Conservation (phyloP, 2,113 vertebrate genomes). For the Zosterops borbonicus region DNA sequence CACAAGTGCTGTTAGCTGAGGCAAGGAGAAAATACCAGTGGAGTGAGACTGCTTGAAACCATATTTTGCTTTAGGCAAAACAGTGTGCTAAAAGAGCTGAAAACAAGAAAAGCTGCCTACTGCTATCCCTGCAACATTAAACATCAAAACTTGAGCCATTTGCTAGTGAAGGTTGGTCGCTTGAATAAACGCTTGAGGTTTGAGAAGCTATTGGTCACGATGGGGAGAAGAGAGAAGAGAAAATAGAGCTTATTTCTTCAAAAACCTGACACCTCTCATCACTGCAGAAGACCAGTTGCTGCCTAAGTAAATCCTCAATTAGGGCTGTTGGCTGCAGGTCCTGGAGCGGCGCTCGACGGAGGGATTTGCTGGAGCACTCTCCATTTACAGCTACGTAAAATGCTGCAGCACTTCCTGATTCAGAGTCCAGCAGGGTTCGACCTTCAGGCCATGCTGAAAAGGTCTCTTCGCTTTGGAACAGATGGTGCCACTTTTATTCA, state of each 20-base stretch:
- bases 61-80: conserved; percentile 71
- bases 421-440: neutral
- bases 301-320: conserved; percentile 14
- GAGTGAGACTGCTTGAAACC: conserved; percentile 62
- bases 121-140: conserved; percentile 56
- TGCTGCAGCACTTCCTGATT: neutral
- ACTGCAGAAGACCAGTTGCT: neutral
- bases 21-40: conserved; percentile 31
- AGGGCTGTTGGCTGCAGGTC: conserved; percentile 1
- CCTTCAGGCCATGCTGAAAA: conserved; percentile 20
- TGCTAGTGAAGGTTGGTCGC: conserved; percentile 37
- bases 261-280: neutral
- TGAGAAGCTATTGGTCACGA: conserved; percentile 43
- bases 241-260: conserved; percentile 24
- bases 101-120: conserved; percentile 64
- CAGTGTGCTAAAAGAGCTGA: conserved; percentile 63
- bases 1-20: conserved; percentile 50
- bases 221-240: neutral
- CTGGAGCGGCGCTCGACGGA: fast-evolving
- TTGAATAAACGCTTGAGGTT: conserved; percentile 47
- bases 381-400: neutral
- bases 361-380: neutral
- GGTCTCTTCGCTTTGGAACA: neutral
- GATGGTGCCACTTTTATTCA: conserved; percentile 11
- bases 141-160: conserved; percentile 66